Base-by-base conservation (phyloP, 2,888 invertebrate species). In the Carcina quercana region DNA sequence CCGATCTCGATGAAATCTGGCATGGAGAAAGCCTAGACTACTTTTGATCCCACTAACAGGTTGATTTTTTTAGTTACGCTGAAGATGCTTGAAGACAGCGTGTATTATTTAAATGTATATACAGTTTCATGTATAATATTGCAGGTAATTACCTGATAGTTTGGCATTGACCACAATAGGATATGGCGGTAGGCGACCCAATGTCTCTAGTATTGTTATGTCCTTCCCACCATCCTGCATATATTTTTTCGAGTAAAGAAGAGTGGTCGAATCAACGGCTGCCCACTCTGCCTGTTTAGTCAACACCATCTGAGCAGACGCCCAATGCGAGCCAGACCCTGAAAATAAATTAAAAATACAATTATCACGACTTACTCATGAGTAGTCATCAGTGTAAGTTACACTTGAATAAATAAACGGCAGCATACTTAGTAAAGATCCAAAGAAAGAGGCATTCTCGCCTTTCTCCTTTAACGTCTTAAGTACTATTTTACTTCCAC, bases 171-270 rank as follows among this genome's bases (percentile, higher is more conserved):
- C 76, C 28, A 90, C 85, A 25, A 91, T 75, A 2, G 89, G 88
- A 49, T 90, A 89, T 0, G 89, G 87, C 2, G 91, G 89, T 22
- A 90, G 63, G 11, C 89, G 88, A 12, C 91, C 91, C 46, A 90
- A 67, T 14, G 89, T 88, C 41, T 86, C 85, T 45, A 91, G 62
- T 6, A 86, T 78, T 28, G 71, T 70, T 24, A 89, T 71, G 28
- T 88, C 86, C 45, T 86, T 85, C 13, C 85, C 85, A 30, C 84
- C 73, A 53, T 86, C 85, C 26, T 87, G 86, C 72, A 88, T 80
- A 42, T 73, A 78, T 44, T 80, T 80, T 47, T 86, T 85, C 35
- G 85, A 82, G 43, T 80, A 82, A 4, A 84, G 55, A 6, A 89
- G 71, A 15, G 86, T 85, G 25, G 86, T 86, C 10, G 89, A 87